Evolutionary conservation across 2,113 vertebrate species (phyloP).

Genomic region (Psittacula cyanocephala): DNA sequence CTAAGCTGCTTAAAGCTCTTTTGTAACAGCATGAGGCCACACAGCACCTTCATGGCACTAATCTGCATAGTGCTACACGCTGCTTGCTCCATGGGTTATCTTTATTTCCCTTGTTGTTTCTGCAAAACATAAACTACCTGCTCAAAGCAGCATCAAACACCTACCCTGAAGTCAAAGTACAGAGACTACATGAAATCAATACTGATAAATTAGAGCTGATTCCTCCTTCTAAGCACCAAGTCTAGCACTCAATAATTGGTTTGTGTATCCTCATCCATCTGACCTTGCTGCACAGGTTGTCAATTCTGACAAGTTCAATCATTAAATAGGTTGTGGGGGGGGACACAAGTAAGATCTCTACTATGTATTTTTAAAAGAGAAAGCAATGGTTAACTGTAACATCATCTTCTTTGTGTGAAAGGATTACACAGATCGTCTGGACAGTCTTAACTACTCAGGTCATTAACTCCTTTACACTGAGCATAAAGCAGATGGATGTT

Average conservation of each 20-base stretch:
- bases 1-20: slow-evolving; percentile 4
- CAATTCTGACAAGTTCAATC: not conserved
- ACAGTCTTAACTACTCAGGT: slow-evolving; percentile 34
- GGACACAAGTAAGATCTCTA: not conserved
- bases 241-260: not conserved
- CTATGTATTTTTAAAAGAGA: not conserved
- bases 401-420: not conserved
- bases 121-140: not conserved
- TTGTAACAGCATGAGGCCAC: not conserved
- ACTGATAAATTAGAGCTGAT: not conserved
- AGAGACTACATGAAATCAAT: not conserved
- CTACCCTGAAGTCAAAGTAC: not conserved
- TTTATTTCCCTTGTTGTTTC: not conserved
- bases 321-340: fast-evolving
- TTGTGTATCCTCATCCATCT: not conserved
- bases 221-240: not conserved
- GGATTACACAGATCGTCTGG: slow-evolving; percentile 39
- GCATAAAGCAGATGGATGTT: not conserved
- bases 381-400: not conserved
- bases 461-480: slow-evolving; percentile 43
- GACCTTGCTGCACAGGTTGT: not conserved
- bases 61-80: fast-evolving
- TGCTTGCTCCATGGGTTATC: not conserved
- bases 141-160: not conserved
- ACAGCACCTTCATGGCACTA: not conserved